phyloP scores from a whole-genome alignment of 2,113 vertebrate species.

The Odocoileus virginianus region DNA sequence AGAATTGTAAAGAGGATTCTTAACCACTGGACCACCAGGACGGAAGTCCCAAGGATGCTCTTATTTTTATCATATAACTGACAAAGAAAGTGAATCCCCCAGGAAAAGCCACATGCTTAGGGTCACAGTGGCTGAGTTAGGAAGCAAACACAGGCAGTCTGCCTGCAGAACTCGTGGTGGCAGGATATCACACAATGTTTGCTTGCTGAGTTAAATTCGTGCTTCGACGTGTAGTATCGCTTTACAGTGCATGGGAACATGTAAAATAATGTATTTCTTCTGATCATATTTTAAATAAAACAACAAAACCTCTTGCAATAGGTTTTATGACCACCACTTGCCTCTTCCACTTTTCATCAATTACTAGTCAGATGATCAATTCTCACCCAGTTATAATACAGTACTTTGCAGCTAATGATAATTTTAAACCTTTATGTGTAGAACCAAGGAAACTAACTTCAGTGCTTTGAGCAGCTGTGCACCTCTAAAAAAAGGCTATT shows the following conservation, averaged over 20 bases:
- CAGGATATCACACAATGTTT: background rate
- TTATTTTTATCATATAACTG: background rate
- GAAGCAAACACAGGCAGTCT: background rate
- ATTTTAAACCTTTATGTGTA: background rate
- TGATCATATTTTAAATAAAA: background rate
- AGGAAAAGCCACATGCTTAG: background rate
- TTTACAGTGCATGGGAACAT: accelerated
- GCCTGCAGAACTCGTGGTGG: accelerated
- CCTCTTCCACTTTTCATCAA: background rate
- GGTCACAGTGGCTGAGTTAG: background rate
- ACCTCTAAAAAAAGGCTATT: background rate
- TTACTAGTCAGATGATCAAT: background rate
- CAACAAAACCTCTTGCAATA: background rate
- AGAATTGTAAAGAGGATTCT: background rate
- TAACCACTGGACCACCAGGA: background rate
- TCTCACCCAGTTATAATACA: background rate
- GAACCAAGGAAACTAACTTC: background rate
- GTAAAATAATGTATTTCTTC: background rate
- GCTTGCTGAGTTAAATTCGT: background rate
- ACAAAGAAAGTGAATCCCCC: background rate
- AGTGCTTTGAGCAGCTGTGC: background rate
- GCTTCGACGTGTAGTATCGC: background rate
- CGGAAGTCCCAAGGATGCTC: background rate
- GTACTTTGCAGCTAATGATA: background rate
- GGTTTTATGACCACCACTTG: background rate